Percentiles rank a stretch among this genome's conserved stretches.
phyloP scores from a whole-genome alignment of 2,797 vertebrate species.

The Gobio occitaniae region DNA sequence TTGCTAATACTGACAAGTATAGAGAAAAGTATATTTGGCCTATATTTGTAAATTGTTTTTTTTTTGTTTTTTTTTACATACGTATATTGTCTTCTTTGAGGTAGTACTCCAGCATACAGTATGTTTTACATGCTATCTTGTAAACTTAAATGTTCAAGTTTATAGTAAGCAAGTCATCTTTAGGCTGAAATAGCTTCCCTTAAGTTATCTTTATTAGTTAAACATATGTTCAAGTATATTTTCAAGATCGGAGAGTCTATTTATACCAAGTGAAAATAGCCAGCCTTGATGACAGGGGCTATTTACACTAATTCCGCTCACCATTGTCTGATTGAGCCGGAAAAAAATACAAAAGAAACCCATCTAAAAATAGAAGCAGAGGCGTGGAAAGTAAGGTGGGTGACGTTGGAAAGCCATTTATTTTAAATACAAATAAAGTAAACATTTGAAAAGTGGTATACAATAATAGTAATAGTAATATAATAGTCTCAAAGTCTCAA shows the following conservation, averaged over 20 bases:
- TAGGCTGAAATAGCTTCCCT: background rate
- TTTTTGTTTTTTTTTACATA: no score
- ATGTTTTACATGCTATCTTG: background rate
- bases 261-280: background rate
- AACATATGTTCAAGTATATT: background rate
- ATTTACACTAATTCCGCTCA: background rate
- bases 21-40: background rate
- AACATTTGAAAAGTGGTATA: background rate
- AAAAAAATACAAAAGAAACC: background rate
- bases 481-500: background rate
- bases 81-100: background rate
- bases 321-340: background rate
- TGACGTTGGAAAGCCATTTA: background rate
- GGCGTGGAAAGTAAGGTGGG: background rate
- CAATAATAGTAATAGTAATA: no score
- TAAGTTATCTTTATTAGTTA: background rate
- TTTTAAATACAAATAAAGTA: background rate
- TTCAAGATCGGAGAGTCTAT: background rate
- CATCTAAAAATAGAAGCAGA: background rate
- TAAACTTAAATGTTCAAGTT: background rate
- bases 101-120: background rate
- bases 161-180: background rate
- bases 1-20: background rate
- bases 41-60: background rate
- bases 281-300: background rate